These are phyloP conservation scores for Kryptopterus vitreolus DNA, from an alignment of 2,797 vertebrate species.

Conservation along the genomic window DNA sequence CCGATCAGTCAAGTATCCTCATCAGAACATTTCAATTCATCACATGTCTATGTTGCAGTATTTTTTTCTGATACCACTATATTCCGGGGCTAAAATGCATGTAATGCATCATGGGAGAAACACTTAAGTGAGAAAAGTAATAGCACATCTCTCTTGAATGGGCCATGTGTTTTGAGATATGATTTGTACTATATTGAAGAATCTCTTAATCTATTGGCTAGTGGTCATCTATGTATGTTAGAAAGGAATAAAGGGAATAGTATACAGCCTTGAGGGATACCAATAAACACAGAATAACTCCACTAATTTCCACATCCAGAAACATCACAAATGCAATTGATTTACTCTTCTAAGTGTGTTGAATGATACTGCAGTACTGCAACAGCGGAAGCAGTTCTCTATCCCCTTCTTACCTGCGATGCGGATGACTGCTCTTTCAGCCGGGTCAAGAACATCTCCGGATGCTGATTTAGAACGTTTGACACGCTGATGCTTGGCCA, in stretches of 20 bases:
- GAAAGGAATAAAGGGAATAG: neutral
- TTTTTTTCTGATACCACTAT: too few relatives aligned
- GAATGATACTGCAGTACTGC: neutral
- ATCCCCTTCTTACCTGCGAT: constrained; percentile 81
- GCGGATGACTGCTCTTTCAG: constrained; percentile 87
- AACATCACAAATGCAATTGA: neutral
- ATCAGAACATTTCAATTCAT: too few relatives aligned
- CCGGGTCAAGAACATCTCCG: constrained; percentile 85
- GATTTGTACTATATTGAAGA: neutral
- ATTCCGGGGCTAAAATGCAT: too few relatives aligned
- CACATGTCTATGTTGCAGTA: too few relatives aligned
- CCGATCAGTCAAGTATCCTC: too few relatives aligned
- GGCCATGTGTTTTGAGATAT: too few relatives aligned
- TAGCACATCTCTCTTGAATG: too few relatives aligned
- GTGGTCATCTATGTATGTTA: neutral
- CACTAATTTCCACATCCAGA: neutral
- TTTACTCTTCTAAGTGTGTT: neutral
- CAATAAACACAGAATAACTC: neutral
- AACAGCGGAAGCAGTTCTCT: neutral
- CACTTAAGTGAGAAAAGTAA: too few relatives aligned
- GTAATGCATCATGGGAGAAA: too few relatives aligned
- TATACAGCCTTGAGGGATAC: constrained; percentile 14
- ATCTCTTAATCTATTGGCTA: neutral
- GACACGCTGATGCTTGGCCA: constrained; percentile 86
- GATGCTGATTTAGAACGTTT: constrained; percentile 82